Conservation (phyloP, 2,113 vertebrate species). For the Catagonus wagneri region DNA sequence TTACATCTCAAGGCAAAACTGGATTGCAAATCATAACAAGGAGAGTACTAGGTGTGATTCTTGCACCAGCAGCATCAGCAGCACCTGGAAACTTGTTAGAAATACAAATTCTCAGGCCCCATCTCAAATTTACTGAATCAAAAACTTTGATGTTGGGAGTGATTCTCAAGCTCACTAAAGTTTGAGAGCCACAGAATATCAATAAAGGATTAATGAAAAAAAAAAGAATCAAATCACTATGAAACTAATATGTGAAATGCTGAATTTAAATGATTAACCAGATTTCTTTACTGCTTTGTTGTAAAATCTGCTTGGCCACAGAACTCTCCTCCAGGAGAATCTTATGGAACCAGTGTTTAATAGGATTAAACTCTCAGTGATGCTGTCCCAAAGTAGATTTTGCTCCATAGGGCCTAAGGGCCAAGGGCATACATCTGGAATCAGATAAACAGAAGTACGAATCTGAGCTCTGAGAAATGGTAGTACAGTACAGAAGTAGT, state of each 20-base stretch:
- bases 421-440: neutral
- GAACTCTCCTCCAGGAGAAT: neutral
- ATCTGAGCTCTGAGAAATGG: neutral
- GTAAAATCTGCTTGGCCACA: no score
- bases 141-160: neutral
- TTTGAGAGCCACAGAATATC: neutral
- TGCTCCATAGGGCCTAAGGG: neutral
- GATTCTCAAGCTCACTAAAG: neutral
- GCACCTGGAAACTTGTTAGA: neutral
- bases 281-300: neutral
- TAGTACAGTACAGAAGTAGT: neutral
- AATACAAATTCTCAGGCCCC: neutral
- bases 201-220: neutral
- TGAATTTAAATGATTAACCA: constrained; percentile 55
- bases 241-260: constrained; percentile 23
- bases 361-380: neutral
- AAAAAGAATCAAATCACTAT: neutral
- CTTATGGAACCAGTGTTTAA: neutral
- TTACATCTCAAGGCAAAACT: neutral
- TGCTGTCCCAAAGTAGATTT: neutral
- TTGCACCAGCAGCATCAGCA: neutral
- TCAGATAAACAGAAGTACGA: neutral
- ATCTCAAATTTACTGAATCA: neutral
- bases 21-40: neutral
- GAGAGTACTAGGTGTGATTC: neutral